Conservation (phyloP, 2,113 vertebrate genomes). For the Catharus bicknelli region DNA sequence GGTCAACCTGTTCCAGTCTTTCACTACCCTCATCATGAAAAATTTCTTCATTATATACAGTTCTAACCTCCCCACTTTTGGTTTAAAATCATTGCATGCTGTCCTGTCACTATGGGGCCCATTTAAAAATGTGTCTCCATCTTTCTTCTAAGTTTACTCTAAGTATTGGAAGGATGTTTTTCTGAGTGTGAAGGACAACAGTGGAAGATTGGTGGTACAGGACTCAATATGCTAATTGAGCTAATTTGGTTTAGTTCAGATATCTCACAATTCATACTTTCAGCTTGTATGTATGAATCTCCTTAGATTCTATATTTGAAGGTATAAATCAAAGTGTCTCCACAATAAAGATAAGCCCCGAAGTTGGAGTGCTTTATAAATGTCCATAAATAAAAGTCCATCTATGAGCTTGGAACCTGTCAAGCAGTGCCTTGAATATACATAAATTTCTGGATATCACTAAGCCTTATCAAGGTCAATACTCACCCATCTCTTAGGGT, state of each 20-base stretch:
- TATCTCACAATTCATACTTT: neutral
- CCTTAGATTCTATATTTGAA: neutral
- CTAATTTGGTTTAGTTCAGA: neutral
- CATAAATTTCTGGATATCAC: neutral
- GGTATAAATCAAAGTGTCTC: neutral
- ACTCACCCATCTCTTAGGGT: accelerated
- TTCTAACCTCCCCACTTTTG: neutral
- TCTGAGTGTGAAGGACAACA: neutral
- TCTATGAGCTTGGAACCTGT: neutral
- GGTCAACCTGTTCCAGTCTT: neutral
- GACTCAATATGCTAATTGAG: neutral
- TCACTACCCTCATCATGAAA: neutral
- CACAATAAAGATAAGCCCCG: neutral
- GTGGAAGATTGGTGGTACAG: neutral
- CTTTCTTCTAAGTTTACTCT: neutral
- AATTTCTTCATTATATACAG: neutral
- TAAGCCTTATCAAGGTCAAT: neutral
- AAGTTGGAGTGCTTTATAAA: neutral
- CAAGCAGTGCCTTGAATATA: neutral
- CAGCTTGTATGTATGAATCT: neutral
- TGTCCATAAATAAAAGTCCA: neutral
- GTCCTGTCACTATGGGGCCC: accelerated
- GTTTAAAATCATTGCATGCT: neutral
- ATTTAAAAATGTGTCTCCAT: neutral
- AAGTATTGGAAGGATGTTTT: neutral